A percentile compares a stretch with the other conserved stretches of the same genome.
phyloP scores from a whole-genome alignment of 2,888 invertebrate species.

The Agonum fuliginosum region DNA sequence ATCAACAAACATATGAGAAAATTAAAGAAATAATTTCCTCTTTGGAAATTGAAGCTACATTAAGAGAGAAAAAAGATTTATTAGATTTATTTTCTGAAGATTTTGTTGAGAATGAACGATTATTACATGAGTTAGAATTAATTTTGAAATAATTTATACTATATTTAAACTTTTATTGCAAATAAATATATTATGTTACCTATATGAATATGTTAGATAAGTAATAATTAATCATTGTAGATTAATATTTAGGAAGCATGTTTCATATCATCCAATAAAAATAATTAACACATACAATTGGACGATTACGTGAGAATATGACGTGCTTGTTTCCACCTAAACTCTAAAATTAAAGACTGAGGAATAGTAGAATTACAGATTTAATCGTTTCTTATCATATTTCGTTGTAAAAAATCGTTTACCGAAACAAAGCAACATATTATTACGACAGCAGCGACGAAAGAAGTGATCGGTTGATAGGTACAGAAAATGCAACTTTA shows the following conservation, averaged over 20 bases:
- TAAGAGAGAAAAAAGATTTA: conserved; percentile 70
- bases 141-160: too few relatives aligned
- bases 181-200: too few relatives aligned
- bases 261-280: too few relatives aligned
- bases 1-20: conserved; percentile 92
- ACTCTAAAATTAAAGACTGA: too few relatives aligned
- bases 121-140: too few relatives aligned
- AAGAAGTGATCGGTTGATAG: background rate
- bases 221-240: too few relatives aligned
- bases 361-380: background rate
- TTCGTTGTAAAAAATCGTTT: conserved; percentile 4
- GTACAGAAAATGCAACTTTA: conserved; percentile 30
- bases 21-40: conserved; percentile 75
- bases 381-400: background rate
- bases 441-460: background rate
- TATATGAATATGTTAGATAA: too few relatives aligned
- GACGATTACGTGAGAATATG: too few relatives aligned
- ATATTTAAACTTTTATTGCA: too few relatives aligned
- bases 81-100: conserved; percentile 96
- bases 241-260: too few relatives aligned
- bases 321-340: too few relatives aligned
- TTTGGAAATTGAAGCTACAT: conserved; percentile 60
- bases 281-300: too few relatives aligned
- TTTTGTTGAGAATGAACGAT: conserved; percentile 87
- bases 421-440: background rate